Base-by-base conservation (phyloP, 2,113 vertebrate genomes). In the Stigmatopora nigra region DNA sequence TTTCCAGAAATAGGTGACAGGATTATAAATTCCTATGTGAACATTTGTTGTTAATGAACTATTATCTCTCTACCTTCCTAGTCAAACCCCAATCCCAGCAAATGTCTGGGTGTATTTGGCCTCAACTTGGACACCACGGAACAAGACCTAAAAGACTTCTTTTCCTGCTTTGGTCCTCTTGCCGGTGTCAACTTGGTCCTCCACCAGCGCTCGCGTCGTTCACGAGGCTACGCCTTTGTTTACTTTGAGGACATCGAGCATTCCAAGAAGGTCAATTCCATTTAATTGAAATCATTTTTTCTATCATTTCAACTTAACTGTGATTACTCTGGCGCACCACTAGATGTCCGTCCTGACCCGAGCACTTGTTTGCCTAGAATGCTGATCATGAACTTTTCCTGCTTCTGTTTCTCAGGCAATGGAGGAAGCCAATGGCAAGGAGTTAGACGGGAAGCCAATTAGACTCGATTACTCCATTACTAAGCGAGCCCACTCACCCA, bases 41-140 rank as follows among this genome's bases (percentile, higher is more conserved):
- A 41, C 38, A 41, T 67, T 56, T 56, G n/a, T 52, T n/a, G 10
- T 38, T 2, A 31, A 69, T 17, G n/a, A 11, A 53, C 4, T 51
- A 4, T 20, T 14, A 48, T 61, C 47, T 25, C 13, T 46, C 67
- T 71, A 20, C 20, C 13, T 36, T n/a, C 77, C 41, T 84, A 97
- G 96, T 94, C 92, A 3, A 97, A 97, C 82, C 95, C 95, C 71
- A 94, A 97, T 83, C 94, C 95, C 10, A 97, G 94, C 80, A 94
- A 88, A 1, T 97, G 95, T 82, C 89, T 97, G 49, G 94, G 96
- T 64, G 93, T 98, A 63, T 97, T 98, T 87, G 93, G 95, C 66
- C 88, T 97, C 87, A 98, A 95, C 88, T 88, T 96, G 72, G 96
- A 95, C 79, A 98, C 95, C 55, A 95, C 94, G 19, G 95, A 96